phyloP scores from a whole-genome alignment of 2,888 invertebrate genomes.

The Allolobophora icterica region DNA sequence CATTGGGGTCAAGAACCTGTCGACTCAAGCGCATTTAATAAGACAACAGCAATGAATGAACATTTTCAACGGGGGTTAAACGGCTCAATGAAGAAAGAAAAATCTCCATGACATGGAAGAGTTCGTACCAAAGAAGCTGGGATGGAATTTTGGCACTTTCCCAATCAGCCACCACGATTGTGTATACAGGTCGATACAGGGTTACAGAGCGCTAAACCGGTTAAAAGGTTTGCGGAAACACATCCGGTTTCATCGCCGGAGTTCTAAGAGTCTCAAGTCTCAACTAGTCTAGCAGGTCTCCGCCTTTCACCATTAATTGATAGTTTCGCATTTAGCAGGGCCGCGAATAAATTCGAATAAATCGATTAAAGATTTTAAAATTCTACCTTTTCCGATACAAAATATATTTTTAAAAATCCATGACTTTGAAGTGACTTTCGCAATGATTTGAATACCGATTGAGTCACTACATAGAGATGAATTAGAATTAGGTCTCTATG shows the following conservation, averaged over 20 bases:
- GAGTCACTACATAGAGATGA: conserved; percentile 11
- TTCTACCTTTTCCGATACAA: background rate
- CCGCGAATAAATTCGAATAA: background rate
- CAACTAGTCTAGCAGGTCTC: background rate
- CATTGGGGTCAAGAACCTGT: background rate
- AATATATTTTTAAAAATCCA: background rate
- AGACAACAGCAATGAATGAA: background rate
- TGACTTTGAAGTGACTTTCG: background rate
- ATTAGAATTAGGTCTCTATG: background rate
- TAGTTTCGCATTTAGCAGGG: background rate
- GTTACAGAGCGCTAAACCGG: background rate
- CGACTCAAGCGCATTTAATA: background rate
- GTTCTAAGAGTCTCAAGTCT: background rate
- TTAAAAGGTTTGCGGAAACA: background rate
- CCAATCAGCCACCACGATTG: background rate
- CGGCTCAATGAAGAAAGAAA: background rate
- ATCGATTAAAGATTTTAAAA: background rate
- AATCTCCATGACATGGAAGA: background rate
- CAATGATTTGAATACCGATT: background rate
- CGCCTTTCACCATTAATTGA: background rate
- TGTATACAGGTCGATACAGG: background rate
- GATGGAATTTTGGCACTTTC: background rate
- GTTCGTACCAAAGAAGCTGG: background rate
- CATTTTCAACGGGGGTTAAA: background rate
- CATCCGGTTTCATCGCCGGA: background rate